A percentile compares a stretch with the other conserved stretches of the same genome.
These are phyloP conservation scores for Chrysopilus asiliformis DNA, from an alignment of 2,888 invertebrate genomes.

Conservation along the genomic window DNA sequence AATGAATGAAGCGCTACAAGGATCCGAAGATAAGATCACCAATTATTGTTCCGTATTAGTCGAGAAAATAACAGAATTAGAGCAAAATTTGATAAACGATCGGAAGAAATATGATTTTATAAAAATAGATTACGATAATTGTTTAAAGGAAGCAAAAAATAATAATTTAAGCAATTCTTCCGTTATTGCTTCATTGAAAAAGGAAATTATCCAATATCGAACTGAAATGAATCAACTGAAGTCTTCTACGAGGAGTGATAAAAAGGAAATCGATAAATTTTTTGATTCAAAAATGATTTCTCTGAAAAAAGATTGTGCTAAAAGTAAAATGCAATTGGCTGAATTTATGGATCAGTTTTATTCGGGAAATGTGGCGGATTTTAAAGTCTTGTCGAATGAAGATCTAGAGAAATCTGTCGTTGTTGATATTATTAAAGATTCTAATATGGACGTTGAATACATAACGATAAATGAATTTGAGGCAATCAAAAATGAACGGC, in stretches of 20 bases:
- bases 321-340: conserved; percentile 25
- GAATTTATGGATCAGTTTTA: conserved; percentile 22
- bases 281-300: conserved; percentile 13
- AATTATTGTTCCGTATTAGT: conserved; percentile 22
- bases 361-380: conserved; percentile 15
- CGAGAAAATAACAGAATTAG: conserved; percentile 20
- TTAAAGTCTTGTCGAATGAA: conserved; percentile 7
- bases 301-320: conserved; percentile 21
- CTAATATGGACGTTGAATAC: conserved; percentile 27
- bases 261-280: too few relatives aligned
- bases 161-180: conserved; percentile 23
- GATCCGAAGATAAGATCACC: conserved; percentile 23
- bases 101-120: conserved; percentile 25
- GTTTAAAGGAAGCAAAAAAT: conserved; percentile 20
- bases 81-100: conserved; percentile 21
- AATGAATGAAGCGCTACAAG: conserved; percentile 16
- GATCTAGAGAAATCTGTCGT: conserved; percentile 14
- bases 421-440: conserved; percentile 29
- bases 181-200: conserved; percentile 20
- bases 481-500: conserved; percentile 18
- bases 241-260: too few relatives aligned
- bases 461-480: conserved; percentile 28
- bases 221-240: too few relatives aligned
- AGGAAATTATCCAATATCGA: conserved; percentile 21
- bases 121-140: conserved; percentile 27